Evolutionary conservation across 2,113 vertebrate species (phyloP), one percentile per base, ranked within the genome.

Genomic region (Cynoglossus semilaevis): DNA sequence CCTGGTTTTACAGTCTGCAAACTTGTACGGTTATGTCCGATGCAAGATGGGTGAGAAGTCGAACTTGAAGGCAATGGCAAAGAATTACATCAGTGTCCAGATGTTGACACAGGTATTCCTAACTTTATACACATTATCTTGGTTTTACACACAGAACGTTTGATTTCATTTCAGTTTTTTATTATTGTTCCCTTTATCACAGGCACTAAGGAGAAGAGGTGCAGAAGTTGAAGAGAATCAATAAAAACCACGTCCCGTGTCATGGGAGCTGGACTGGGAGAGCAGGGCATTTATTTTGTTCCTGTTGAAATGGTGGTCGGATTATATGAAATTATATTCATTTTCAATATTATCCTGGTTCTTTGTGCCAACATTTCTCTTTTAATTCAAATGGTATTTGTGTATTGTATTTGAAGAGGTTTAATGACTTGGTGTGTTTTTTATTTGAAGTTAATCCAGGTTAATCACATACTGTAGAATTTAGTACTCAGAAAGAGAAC

Each of bases 21-120:
- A 98, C 75, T 80, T 98, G 0, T 97, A 97, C 0, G 94, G 95
- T 6, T 97, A 97, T 34, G 70, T 98, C 64, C 88, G 92, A 55
- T 98, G 96, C 71, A 98, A 96, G 80, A 88, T 97, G 11, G 94
- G 95, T 47, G 92, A 87, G 54, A 90, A 85, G 54, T 94, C 89
- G 69, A 92, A 91, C 74, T 79, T 98, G 66, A 92, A 88, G 18
- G 94, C 83, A 77, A 89, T 96, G 85, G 95, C 94, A 0, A 94
- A 91, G 55, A 94, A 38, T 35, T 98, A 95, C n/a, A 72, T 98
- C 0, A 91, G 94, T 8, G 86, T 83, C 59, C 94, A 96, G 74
- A 86, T 98, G 72, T 87, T 98, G 79, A 90, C 89, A 79, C 72
- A 70, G 79, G 96, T 96, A 76, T 47, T 35, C 52, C 7, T 38